Evolutionary conservation across 2,113 vertebrate genomes (phyloP), one percentile per base, ranked within the genome.

Genomic region (Megalops atlanticus): DNA sequence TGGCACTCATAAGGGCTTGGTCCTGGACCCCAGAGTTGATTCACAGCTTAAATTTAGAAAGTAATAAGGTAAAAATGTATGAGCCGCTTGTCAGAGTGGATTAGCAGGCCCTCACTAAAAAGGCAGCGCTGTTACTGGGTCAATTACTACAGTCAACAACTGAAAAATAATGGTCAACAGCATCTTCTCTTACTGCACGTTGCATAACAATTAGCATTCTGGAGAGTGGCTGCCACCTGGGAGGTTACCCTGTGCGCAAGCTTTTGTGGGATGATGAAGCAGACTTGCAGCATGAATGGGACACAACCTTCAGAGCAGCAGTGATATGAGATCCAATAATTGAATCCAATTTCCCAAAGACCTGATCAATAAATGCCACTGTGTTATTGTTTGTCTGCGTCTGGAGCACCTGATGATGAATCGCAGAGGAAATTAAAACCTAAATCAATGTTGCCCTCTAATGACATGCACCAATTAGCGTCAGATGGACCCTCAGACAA

Each of bases 21-120:
- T 41, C 36, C 39, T 11, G 39, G 12, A 78, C 39, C 40, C 40
- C 39, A 11, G 38, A 73, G 77, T 68, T 77, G 64, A 49, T 54
- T 81, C 58, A 76, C 85, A 82, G 76, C 72, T 52, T 70, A 78
- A 76, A 81, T 79, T 83, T 36, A 80, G 72, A 81, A 88, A 85
- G 87, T 90, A 92, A 93, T 93, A 91, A 93, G 78, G 82, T 74
- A 93, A 88, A 89, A 91, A 94, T 94, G 87, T 95, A 85, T 85
- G 82, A 84, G 71, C 84, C 83, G 82, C 71, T 69, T 90, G 93
- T 88, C 81, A 92, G 77, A 86, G 85, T 74, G 81, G 87, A 90
- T 91, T 87, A 88, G 81, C 92, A 91, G 76, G 79, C 8, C 74
- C 82, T 74, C 84, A 90, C 92, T 88, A 95, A 92, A 64, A 91